Evolutionary conservation across 2,113 vertebrate genomes (phyloP).

Genomic region (Pelecanus crispus): DNA sequence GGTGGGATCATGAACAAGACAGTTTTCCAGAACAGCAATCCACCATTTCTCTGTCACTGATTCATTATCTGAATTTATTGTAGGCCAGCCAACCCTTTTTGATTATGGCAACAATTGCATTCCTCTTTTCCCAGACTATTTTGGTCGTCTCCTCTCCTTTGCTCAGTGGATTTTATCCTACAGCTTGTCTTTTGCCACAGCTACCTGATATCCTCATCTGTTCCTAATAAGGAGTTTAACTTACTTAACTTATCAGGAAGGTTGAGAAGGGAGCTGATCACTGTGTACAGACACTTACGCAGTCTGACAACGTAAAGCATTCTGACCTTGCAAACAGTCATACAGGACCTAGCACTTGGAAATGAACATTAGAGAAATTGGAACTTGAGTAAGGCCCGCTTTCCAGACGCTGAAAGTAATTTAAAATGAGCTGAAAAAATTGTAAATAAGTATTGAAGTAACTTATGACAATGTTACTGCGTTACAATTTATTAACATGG

Average conservation of each 20-base stretch:
- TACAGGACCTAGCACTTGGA: background rate
- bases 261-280: background rate
- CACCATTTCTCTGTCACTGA: background rate
- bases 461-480: background rate
- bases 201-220: background rate
- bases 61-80: background rate
- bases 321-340: background rate
- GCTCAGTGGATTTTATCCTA: background rate
- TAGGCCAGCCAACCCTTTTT: background rate
- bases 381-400: background rate
- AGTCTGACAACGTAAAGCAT: background rate
- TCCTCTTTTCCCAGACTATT: background rate
- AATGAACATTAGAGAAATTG: background rate
- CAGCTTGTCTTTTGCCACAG: background rate
- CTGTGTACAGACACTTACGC: background rate
- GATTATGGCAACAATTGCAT: background rate
- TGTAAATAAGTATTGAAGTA: background rate
- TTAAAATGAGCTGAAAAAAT: background rate
- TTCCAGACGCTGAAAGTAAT: background rate
- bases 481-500: constrained; percentile 1
- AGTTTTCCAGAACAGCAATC: background rate
- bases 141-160: background rate
- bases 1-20: background rate
- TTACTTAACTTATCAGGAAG: background rate
- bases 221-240: background rate